Percentiles rank a stretch among this genome's conserved stretches.
phyloP scores from a whole-genome alignment of 1,140 invertebrate species.

The Drosophila kepulauana region DNA sequence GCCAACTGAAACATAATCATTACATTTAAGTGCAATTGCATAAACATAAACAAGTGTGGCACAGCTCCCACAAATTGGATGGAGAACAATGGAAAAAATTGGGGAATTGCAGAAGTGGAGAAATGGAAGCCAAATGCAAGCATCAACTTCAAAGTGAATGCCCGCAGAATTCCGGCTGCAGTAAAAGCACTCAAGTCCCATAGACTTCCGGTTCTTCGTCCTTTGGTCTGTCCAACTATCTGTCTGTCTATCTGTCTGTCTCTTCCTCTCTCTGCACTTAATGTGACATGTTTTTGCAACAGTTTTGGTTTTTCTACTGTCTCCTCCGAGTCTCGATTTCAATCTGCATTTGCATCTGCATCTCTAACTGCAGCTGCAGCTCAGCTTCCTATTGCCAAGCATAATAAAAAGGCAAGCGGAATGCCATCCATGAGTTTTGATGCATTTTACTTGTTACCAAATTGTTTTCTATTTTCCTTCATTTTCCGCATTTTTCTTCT shows the following conservation, averaged over 20 bases:
- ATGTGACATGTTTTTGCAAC: constrained; percentile 82
- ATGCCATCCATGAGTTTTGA: constrained; percentile 60
- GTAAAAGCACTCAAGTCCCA: constrained; percentile 80
- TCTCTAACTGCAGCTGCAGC: constrained; percentile 1
- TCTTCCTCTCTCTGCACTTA: constrained; percentile 59
- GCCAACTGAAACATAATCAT: constrained; percentile 68
- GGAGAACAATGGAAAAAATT: constrained; percentile 15
- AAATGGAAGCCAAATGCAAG: constrained; percentile 55
- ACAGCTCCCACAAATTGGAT: constrained; percentile 11
- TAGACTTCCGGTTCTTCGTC: constrained; percentile 60
- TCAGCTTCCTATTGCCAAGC: constrained; percentile 29
- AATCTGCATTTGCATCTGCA: background rate
- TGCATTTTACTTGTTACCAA: constrained; percentile 79
- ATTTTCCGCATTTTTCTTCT: constrained; percentile 13
- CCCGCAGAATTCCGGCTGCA: constrained; percentile 75
- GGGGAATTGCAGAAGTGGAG: background rate
- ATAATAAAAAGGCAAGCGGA: constrained; percentile 29
- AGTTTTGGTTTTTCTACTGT: constrained; percentile 65
- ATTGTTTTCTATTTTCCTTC: constrained; percentile 70
- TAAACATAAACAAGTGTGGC: constrained; percentile 62
- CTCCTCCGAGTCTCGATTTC: constrained; percentile 23
- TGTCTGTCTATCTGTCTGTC: constrained; percentile 13
- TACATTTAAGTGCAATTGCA: constrained; percentile 80
- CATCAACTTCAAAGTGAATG: constrained; percentile 74
- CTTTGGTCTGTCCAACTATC: constrained; percentile 24